These are phyloP conservation scores for Grus americana DNA, from an alignment of 2,113 vertebrate genomes.

Conservation along the genomic window DNA sequence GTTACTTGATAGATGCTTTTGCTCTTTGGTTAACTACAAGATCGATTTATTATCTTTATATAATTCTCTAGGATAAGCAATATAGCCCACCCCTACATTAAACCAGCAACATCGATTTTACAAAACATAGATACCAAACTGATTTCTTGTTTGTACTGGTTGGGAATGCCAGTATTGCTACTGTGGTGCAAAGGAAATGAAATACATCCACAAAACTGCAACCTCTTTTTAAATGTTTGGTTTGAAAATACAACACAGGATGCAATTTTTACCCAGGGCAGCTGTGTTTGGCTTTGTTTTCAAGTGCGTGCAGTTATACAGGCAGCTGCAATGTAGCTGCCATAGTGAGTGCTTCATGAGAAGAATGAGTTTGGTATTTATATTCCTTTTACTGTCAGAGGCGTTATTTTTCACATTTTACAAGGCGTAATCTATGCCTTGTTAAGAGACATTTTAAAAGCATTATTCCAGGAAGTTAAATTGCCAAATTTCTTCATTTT, in stretches of 20 bases:
- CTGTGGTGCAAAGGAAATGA: neutral
- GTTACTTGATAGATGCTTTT: neutral
- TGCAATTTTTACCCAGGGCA: neutral
- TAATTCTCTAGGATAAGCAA: neutral
- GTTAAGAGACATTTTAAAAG: neutral
- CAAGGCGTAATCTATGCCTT: neutral
- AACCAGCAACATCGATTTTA: neutral
- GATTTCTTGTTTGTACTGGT: neutral
- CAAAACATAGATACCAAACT: no score
- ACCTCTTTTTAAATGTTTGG: slow-evolving; percentile 37
- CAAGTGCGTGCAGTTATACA: neutral
- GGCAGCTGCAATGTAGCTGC: neutral
- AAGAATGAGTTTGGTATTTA: neutral
- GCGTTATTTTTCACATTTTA: neutral
- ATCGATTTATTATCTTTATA: neutral
- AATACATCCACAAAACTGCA: neutral
- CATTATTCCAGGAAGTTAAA: slow-evolving; percentile 24
- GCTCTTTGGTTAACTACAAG: neutral
- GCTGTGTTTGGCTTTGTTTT: slow-evolving; percentile 49
- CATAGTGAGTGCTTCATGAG: neutral
- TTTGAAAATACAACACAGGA: slow-evolving; percentile 29
- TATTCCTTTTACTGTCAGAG: neutral
- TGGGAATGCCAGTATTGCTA: neutral
- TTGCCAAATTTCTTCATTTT: neutral
- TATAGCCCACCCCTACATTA: neutral